Percentiles rank a stretch among this genome's conserved stretches.
phyloP scores from a whole-genome alignment of 2,888 invertebrate genomes.

The Teinopalpus imperialis region DNA sequence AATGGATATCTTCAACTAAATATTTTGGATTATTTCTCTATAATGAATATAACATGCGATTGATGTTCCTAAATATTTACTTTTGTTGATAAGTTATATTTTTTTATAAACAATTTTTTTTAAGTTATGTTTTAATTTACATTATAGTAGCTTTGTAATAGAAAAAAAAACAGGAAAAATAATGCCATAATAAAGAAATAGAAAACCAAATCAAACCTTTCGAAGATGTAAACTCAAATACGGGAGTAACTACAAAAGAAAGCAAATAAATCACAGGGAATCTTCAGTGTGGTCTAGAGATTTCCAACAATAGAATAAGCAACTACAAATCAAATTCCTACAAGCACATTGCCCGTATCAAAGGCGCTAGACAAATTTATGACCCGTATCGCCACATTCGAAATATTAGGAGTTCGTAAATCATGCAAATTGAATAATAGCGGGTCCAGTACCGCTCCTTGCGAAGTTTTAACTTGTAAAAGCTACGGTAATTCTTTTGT shows the following conservation, averaged over 20 bases:
- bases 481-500: too few relatives aligned
- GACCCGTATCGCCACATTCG: constrained; percentile 60
- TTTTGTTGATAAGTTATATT: too few relatives aligned
- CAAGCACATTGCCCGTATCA: constrained; percentile 40
- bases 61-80: too few relatives aligned
- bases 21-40: too few relatives aligned
- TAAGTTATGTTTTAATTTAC: too few relatives aligned
- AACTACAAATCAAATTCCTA: constrained; percentile 46
- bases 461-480: constrained; percentile 14
- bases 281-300: constrained; percentile 43
- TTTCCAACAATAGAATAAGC: constrained; percentile 45
- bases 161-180: too few relatives aligned
- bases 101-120: too few relatives aligned
- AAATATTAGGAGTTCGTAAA: constrained; percentile 51
- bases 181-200: too few relatives aligned
- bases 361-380: constrained; percentile 66
- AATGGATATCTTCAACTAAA: too few relatives aligned
- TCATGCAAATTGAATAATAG: constrained; percentile 39
- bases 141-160: too few relatives aligned
- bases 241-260: constrained; percentile 20
- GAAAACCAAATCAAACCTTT: too few relatives aligned
- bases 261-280: constrained; percentile 23
- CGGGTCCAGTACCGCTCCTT: constrained; percentile 1
- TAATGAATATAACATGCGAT: too few relatives aligned
- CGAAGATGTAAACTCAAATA: constrained; percentile 2